Evolutionary conservation across 2,113 vertebrate species (phyloP), one percentile per base, ranked within the genome.

Genomic region (Pomatorhinus ruficollis): DNA sequence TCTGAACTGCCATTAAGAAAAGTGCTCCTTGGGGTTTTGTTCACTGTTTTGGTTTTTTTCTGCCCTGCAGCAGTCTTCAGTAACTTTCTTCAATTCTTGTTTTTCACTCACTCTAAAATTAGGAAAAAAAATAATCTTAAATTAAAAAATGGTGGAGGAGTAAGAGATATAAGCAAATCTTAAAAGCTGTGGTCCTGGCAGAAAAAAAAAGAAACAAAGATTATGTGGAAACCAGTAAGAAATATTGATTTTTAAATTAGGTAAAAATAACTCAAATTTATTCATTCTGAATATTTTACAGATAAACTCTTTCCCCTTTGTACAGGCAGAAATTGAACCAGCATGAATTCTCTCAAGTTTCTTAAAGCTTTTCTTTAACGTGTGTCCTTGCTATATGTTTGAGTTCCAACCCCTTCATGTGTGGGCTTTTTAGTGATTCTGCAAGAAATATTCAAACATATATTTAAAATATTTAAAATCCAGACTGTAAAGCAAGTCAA

Each of bases 1-100:
- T 88, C 75, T 84, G 84, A 97, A 89, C 68, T 93, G 42, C 57
- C 39, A 74, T 89, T 91, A 94, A 82, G 54, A 78, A 93, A 86
- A 92, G 65, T 50, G 45, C 22, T 87, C 14, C 23, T 81, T 61
- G 66, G 37, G 39, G 40, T 35, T 52, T 77, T 85, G 33, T 39
- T 87, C 63, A 39, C 53, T 25, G 44, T 56, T 80, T 70, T 47
- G 61, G 3, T 40, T 91, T 54, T 54, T 65, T 89, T 21, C 10
- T 68, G 19, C 15, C 17, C 50, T 87, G 24, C 16, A 79, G 65
- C 59, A 95, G 27, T 35, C 50, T 76, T 93, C 37, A 37, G 57
- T 87, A 90, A 28, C 21, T 70, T 79, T 89, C 40, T 89, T 70
- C 27, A 56, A 14, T 52, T 23, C 12, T 35, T 59, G 22, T 30